A percentile compares a stretch with the other conserved stretches of the same genome.
Conservation (phyloP, 1,140 invertebrate species). For the Laupala kohalensis region DNA sequence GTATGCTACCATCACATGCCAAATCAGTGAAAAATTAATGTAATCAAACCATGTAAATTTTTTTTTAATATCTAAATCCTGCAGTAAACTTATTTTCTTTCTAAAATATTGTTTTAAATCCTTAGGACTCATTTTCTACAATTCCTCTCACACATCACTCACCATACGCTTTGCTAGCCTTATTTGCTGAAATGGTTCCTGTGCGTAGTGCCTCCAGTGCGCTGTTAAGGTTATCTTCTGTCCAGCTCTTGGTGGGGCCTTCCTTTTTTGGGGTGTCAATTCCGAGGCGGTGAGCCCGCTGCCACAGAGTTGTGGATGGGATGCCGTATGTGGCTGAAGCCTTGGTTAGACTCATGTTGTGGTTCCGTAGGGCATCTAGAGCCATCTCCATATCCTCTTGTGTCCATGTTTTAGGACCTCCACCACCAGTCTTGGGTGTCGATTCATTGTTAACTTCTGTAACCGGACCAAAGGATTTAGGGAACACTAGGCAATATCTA, state of each 20-base stretch:
- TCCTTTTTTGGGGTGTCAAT: slow-evolving; percentile 86
- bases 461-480: not conserved
- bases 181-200: slow-evolving; percentile 75
- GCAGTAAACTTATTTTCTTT: no score
- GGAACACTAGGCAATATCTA: no score
- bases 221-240: slow-evolving; percentile 64
- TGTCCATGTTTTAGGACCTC: slow-evolving; percentile 62
- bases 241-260: slow-evolving; percentile 73
- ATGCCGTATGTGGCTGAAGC: slow-evolving; percentile 71
- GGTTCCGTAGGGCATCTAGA: slow-evolving; percentile 66
- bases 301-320: slow-evolving; percentile 80
- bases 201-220: slow-evolving; percentile 66
- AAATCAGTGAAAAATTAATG: no score
- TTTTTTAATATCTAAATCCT: no score
- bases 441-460: slow-evolving; percentile 8
- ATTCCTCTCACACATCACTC: slow-evolving; percentile 19
- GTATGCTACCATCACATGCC: no score
- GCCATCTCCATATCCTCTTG: slow-evolving; percentile 79
- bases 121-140: no score
- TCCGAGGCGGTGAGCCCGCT: slow-evolving; percentile 67
- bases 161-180: slow-evolving; percentile 82
- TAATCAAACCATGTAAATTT: no score
- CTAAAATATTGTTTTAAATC: no score
- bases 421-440: not conserved
- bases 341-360: slow-evolving; percentile 78